A percentile compares a stretch with the other conserved stretches of the same genome.
phyloP scores from a whole-genome alignment of 1,140 invertebrate species.

The Diorhabda sublineata region DNA sequence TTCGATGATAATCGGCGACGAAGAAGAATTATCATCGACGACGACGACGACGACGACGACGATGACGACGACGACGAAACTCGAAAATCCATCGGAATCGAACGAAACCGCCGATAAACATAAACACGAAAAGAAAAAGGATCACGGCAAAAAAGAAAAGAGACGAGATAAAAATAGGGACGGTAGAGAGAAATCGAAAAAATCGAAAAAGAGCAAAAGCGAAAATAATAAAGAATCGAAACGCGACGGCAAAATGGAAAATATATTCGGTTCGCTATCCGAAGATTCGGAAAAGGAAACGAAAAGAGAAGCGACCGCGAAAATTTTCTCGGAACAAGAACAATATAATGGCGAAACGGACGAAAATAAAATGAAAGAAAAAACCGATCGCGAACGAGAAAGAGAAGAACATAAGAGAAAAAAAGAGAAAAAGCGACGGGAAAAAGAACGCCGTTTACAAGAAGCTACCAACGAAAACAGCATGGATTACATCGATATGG shows the following conservation, averaged over 20 bases:
- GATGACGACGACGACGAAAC: constrained; percentile 29
- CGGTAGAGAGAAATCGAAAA: constrained; percentile 61
- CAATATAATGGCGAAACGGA: constrained; percentile 36
- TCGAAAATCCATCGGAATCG: constrained; percentile 45
- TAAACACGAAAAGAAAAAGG: constrained; percentile 58
- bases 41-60: constrained; percentile 16
- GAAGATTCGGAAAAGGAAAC: constrained; percentile 56
- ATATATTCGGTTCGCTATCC: constrained; percentile 80
- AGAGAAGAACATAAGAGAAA: constrained; percentile 55
- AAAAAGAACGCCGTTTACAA: constrained; percentile 48
- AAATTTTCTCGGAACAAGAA: constrained; percentile 23
- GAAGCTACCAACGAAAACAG: constrained; percentile 65
- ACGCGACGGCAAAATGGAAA: constrained; percentile 75
- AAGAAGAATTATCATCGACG: constrained; percentile 44
- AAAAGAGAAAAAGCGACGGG: constrained; percentile 69
- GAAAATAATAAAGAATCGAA: constrained; percentile 46
- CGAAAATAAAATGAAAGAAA: constrained; percentile 38
- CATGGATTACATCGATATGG: constrained; percentile 72
- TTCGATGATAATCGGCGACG: constrained; percentile 52
- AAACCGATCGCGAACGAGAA: constrained; percentile 40
- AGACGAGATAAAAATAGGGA: constrained; percentile 63
- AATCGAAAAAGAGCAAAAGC: constrained; percentile 54
- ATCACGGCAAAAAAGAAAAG: constrained; percentile 67
- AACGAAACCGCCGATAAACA: constrained; percentile 46
- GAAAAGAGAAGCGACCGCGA: constrained; percentile 26